Evolutionary conservation across 92 coral and sea anemone species (phyloP), one percentile per base, ranked within the genome.

Genomic region (Zoanthus solanderi): DNA sequence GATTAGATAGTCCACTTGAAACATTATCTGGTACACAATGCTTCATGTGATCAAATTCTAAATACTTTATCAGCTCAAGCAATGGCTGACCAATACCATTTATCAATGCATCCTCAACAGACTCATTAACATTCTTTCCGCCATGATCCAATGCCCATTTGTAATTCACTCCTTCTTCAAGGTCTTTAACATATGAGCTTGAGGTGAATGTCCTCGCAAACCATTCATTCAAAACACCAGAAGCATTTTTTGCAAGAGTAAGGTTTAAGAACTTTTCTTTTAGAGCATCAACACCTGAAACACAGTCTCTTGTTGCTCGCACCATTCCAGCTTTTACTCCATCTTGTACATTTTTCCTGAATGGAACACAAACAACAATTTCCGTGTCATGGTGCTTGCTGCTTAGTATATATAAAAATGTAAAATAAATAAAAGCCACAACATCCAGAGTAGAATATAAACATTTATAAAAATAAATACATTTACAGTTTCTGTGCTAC

Each of bases 251-350:
- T 79, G 93, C 91, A 44, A 78, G 72, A 9, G 94, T 81, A 31
- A 92, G 85, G 6, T 91, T 84, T 44, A 83, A 90, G 89, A 88
- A 96, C 2, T 78, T 78, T 78, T 94, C 94, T 79, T 93, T 96
- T 57, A 96, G 84, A 9, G 98, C 98, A 75, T 92, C 88, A 4
- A 91, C 90, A 7, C 98, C 97, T 44, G 98, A 90, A 46, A 79
- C 72, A 50, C 98, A 96, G 86, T 94, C 97, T 28, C 87, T 74
- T 12, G 69, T 89, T 42, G 98, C 91, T 29, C 98, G 98, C 16
- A 96, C 93, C 98, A 94, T 92, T 30, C 98, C 98, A 15, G 90
- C 80, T 23, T 74, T 85, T n/a, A 96, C 98, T 50, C 98, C 98
- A 53, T 84, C 89, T 83, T 96, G 76, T 50, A 96, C 88, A 60